Percentiles rank a stretch among this genome's conserved stretches.
phyloP scores from a whole-genome alignment of 2,888 invertebrate species.

The Entomobrya proxima region DNA sequence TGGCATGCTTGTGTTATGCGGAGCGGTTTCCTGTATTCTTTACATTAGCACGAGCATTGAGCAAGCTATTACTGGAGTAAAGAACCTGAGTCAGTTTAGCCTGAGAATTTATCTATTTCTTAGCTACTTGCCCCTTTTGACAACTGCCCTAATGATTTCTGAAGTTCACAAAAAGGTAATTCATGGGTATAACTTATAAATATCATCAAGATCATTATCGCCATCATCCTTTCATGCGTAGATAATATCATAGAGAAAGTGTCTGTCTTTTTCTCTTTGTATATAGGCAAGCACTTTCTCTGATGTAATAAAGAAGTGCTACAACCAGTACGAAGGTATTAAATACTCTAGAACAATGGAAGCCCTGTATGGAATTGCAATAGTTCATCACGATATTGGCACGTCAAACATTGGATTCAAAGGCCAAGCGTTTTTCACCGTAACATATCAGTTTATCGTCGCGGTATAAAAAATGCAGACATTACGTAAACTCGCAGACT shows the following conservation, averaged over 20 bases:
- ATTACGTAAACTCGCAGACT: no score
- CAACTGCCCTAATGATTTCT: constrained; percentile 28
- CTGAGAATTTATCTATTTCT: constrained; percentile 10
- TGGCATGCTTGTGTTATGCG: background rate
- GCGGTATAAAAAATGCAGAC: constrained; percentile 24
- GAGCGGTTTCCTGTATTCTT: background rate
- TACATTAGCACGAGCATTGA: constrained; percentile 42
- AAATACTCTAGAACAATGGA: background rate
- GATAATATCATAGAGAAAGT: background rate
- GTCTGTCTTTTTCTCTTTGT: background rate
- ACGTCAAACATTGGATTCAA: constrained; percentile 52
- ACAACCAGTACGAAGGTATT: background rate
- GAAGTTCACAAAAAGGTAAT: constrained; percentile 49
- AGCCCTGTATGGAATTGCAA: constrained; percentile 25
- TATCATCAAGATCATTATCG: background rate
- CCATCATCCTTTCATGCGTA: background rate
- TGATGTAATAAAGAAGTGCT: constrained; percentile 32
- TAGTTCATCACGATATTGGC: constrained; percentile 49
- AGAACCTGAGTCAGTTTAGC: constrained; percentile 4
- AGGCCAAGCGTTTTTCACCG: constrained; percentile 45
- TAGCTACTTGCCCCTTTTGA: constrained; percentile 29
- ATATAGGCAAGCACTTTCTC: constrained; percentile 21
- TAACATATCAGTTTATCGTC: constrained; percentile 25
- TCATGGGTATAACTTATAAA: background rate
- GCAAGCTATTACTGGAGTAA: constrained; percentile 13